Evolutionary conservation across 1,140 invertebrate species (phyloP).

Genomic region (Orchestia grillus): DNA sequence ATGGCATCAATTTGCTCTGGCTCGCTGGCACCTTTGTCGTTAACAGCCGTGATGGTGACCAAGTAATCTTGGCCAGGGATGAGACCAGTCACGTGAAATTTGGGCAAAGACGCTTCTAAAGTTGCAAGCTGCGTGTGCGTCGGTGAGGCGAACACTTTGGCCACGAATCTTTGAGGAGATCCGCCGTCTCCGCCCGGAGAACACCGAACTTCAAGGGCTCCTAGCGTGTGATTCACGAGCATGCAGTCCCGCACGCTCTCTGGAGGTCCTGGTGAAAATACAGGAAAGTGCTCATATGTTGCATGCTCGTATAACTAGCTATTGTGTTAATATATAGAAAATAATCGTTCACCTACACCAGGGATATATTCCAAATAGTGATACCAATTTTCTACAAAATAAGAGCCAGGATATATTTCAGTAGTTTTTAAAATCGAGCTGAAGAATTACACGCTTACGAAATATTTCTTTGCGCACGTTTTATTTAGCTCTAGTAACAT

Average conservation of each 20-base stretch:
- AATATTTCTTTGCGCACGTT: too few species aligned
- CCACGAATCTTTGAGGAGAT: slow-evolving; percentile 61
- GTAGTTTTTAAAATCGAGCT: too few species aligned
- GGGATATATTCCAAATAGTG: too few species aligned
- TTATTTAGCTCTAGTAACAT: too few species aligned
- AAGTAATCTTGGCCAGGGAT: slow-evolving; percentile 94
- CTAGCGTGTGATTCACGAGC: slow-evolving; percentile 63
- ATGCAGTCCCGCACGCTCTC: slow-evolving; percentile 64
- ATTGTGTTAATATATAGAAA: too few species aligned
- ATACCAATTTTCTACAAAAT: too few species aligned
- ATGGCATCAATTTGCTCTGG: slow-evolving; percentile 87
- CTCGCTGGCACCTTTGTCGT: slow-evolving; percentile 95
- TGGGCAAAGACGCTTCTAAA: slow-evolving; percentile 58
- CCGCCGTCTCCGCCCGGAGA: slow-evolving; percentile 63
- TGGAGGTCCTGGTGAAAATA: slow-evolving; percentile 58
- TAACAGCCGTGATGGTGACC: slow-evolving; percentile 95
- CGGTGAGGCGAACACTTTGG: slow-evolving; percentile 62
- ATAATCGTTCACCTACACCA: too few species aligned
- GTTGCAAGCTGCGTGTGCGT: slow-evolving; percentile 62
- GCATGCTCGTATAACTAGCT: too few species aligned
- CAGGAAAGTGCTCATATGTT: not conserved
- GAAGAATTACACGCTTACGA: too few species aligned
- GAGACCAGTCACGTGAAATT: slow-evolving; percentile 87
- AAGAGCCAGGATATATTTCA: too few species aligned
- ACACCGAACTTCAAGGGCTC: slow-evolving; percentile 63